A percentile compares a stretch with the other conserved stretches of the same genome.
Conservation (phyloP, 2,797 vertebrate species). For the Tauraco hartlaubi region DNA sequence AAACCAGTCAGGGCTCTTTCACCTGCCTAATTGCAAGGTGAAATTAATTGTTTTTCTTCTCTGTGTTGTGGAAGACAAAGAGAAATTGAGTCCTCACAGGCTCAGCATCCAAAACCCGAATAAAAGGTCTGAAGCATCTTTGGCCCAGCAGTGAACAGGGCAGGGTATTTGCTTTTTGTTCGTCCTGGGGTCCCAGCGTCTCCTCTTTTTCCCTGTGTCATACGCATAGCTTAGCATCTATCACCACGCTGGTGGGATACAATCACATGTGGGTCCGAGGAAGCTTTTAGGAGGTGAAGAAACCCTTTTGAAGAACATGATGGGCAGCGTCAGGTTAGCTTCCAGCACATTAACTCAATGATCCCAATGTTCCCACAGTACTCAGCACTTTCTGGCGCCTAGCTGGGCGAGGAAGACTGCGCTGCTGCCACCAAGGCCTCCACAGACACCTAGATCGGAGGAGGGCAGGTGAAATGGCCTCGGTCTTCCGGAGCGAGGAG, state of each 20-base stretch:
- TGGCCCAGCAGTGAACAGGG: background rate
- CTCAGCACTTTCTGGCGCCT: background rate
- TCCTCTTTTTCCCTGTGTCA: background rate
- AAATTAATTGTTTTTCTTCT: background rate
- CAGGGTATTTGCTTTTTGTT: background rate
- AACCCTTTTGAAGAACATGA: background rate
- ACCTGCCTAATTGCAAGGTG: background rate
- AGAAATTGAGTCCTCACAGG: background rate
- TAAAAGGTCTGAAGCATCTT: background rate
- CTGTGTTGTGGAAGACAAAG: background rate
- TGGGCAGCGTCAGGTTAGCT: background rate
- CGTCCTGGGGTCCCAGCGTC: background rate
- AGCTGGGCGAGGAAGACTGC: background rate
- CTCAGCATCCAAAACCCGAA: background rate
- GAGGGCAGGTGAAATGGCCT: slow-evolving; percentile 62
- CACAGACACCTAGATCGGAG: background rate
- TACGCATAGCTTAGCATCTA: background rate
- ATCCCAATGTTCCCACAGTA: background rate
- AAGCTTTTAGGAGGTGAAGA: background rate
- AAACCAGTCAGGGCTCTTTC: background rate
- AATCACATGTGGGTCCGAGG: background rate
- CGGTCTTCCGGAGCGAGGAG: slow-evolving; percentile 83
- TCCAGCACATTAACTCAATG: background rate
- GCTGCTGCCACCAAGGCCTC: background rate
- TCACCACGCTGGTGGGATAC: background rate